Evolutionary conservation across 1,140 invertebrate genomes (phyloP).

Genomic region (Dysdera silvatica): DNA sequence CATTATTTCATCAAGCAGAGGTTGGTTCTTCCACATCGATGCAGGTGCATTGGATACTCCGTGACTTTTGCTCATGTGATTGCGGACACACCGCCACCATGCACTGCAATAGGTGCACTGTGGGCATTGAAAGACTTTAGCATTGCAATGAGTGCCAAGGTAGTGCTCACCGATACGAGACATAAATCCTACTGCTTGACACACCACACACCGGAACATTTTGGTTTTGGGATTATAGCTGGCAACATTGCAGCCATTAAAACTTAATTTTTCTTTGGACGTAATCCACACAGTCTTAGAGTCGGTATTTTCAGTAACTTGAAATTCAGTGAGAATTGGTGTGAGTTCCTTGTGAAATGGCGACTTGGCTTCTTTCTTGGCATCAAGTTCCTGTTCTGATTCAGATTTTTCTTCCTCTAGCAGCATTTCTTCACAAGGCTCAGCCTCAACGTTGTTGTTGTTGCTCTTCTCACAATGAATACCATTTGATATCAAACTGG

Average conservation of each 20-base stretch:
- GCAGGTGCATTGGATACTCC: constrained; percentile 41
- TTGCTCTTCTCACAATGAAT: too few relatives aligned
- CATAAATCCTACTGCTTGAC: constrained; percentile 68
- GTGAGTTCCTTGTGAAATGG: too few relatives aligned
- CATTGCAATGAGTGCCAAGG: constrained; percentile 67
- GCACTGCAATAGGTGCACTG: constrained; percentile 64
- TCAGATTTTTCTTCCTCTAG: too few relatives aligned
- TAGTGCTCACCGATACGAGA: constrained; percentile 73
- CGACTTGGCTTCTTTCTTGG: too few relatives aligned
- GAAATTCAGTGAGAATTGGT: too few relatives aligned
- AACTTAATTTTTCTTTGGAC: constrained; percentile 26
- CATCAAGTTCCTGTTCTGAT: too few relatives aligned
- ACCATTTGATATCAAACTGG: too few relatives aligned
- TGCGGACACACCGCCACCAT: constrained; percentile 63
- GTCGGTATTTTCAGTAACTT: too few relatives aligned
- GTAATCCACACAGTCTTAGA: constrained; percentile 20
- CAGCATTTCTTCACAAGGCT: too few relatives aligned
- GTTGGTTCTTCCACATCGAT: constrained; percentile 54
- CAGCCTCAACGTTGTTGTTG: too few relatives aligned
- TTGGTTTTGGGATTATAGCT: constrained; percentile 60
- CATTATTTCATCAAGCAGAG: constrained; percentile 63
- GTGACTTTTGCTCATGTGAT: constrained; percentile 61
- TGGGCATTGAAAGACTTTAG: constrained; percentile 62
- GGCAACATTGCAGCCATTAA: constrained; percentile 30
- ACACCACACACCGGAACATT: constrained; percentile 63